Evolutionary conservation across 2,888 invertebrate species (phyloP).

Genomic region (Meiosimyza decipiens): DNA sequence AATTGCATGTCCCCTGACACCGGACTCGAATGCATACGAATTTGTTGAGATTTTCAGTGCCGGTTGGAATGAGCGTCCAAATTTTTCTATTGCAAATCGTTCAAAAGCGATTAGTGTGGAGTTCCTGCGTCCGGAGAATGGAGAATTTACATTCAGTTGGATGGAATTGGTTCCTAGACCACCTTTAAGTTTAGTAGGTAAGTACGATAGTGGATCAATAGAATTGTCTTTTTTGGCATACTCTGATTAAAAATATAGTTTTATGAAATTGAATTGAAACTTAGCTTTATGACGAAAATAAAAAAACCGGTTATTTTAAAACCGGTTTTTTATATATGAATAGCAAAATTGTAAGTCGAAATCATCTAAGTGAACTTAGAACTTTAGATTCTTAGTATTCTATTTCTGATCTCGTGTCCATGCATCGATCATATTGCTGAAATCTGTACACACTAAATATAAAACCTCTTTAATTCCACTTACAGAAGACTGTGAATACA

Average conservation of each 20-base stretch:
- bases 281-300: too few relatives aligned
- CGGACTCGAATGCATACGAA: constrained; percentile 71
- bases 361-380: too few relatives aligned
- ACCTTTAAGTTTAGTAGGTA: constrained; percentile 66
- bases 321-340: too few relatives aligned
- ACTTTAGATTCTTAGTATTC: not conserved
- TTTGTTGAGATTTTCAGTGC: constrained; percentile 86
- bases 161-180: constrained; percentile 77
- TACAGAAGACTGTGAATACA: constrained; percentile 79
- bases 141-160: constrained; percentile 83
- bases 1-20: constrained; percentile 70
- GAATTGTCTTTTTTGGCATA: not conserved
- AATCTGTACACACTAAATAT: too few relatives aligned
- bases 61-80: constrained; percentile 77
- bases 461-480: not conserved
- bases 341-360: too few relatives aligned
- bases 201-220: constrained; percentile 16
- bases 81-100: constrained; percentile 71
- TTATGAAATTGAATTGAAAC: too few relatives aligned
- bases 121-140: constrained; percentile 80
- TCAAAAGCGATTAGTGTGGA: constrained; percentile 81
- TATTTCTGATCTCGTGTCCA: too few relatives aligned
- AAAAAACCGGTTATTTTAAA: too few relatives aligned
- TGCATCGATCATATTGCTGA: too few relatives aligned
- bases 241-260: too few relatives aligned